A percentile compares a stretch with the other conserved stretches of the same genome.
Evolutionary conservation across 2,113 vertebrate genomes (phyloP).

Genomic region (Coracopsis vasa): DNA sequence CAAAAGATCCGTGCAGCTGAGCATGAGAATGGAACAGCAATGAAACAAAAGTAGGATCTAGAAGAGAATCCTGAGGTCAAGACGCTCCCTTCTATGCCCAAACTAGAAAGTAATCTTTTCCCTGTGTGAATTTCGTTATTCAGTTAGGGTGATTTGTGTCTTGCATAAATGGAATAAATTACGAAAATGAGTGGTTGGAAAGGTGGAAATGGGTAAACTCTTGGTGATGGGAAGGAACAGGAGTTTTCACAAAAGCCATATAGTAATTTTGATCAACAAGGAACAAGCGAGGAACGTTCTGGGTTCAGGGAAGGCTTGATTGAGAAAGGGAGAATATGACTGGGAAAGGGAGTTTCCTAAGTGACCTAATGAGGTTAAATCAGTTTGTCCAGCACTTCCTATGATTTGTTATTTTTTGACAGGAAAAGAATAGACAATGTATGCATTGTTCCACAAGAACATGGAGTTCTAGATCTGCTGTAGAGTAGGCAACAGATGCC

Average conservation of each 20-base stretch:
- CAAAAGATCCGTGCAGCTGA: not conserved
- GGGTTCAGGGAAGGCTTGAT: not conserved
- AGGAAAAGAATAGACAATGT: not conserved
- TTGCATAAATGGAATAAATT: not conserved
- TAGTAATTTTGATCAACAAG: not conserved
- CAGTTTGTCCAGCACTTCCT: not conserved
- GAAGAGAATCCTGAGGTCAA: not conserved
- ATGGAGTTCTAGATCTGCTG: not conserved
- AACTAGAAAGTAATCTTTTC: not conserved
- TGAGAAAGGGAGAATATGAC: not conserved
- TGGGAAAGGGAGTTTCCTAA: not conserved
- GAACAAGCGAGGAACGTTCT: not conserved
- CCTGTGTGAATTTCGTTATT: not conserved
- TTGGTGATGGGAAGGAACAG: not conserved
- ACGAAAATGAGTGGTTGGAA: not conserved
- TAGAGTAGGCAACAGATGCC: not conserved
- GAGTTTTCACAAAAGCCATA: not conserved
- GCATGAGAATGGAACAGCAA: not conserved
- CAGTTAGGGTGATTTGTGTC: not conserved
- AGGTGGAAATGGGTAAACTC: not conserved
- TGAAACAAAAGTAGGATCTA: not conserved
- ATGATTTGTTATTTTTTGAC: not conserved
- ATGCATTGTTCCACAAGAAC: not conserved
- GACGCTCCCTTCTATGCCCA: not conserved
- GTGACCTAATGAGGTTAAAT: not conserved